Conservation (phyloP, 2,888 invertebrate species). For the Scaeva pyrastri region DNA sequence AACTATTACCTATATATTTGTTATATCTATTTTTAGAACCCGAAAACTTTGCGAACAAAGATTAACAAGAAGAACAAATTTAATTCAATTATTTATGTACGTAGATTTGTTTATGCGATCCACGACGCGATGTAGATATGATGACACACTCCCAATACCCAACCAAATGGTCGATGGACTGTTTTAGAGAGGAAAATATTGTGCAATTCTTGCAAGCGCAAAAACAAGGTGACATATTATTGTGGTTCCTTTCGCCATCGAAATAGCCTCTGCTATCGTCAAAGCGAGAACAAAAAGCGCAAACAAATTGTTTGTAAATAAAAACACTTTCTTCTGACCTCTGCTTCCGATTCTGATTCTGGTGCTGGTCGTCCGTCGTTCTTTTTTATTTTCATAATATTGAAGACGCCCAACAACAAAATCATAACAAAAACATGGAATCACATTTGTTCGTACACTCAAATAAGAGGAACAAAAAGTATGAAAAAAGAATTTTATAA, state of each 20-base stretch:
- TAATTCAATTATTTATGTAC: background rate
- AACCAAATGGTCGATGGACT: background rate
- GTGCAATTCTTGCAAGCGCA: slow-evolving; percentile 12
- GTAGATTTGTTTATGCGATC: background rate
- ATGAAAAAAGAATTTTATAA: slow-evolving; percentile 37
- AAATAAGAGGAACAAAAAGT: background rate
- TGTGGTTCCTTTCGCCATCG: slow-evolving; percentile 12
- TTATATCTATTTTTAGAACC: slow-evolving; percentile 43
- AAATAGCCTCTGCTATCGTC: too few species aligned
- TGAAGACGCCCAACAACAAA: slow-evolving; percentile 50
- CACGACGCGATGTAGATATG: too few species aligned
- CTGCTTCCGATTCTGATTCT: background rate
- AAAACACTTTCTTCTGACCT: slow-evolving; percentile 28
- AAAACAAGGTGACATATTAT: background rate
- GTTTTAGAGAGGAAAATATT: background rate
- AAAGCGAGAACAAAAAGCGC: too few species aligned
- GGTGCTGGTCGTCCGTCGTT: background rate
- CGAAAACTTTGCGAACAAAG: background rate
- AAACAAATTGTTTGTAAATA: slow-evolving; percentile 69
- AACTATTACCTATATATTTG: too few species aligned
- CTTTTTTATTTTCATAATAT: background rate
- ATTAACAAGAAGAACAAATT: background rate
- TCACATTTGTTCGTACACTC: background rate
- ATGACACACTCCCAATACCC: background rate
- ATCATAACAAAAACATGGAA: slow-evolving; percentile 60